Evolutionary conservation across 2,113 vertebrate genomes (phyloP), one percentile per base, ranked within the genome.

Genomic region (Raja brachyura): DNA sequence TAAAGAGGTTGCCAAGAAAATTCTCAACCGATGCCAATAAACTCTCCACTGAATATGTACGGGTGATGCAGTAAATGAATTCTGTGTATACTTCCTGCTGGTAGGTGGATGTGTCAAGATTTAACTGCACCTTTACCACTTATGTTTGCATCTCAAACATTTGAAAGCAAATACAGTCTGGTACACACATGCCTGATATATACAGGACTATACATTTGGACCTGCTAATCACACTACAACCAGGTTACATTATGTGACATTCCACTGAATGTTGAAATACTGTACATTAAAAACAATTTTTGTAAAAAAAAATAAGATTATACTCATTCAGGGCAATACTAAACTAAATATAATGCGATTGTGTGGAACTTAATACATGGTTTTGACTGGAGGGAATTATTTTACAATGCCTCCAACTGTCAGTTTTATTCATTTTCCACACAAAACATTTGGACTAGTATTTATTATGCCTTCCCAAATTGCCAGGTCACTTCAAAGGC

Each of bases 111-210:
- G 61, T 31, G 14, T 90, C 63, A 3, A 33, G 86, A 68, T 61
- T 20, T 66, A 63, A 90, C 63, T 63, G 59, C 28, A 9, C 5
- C 28, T 83, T 22, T 25, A 93, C 5, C 6, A 94, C 25, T 88
- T 83, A 10, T 93, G 94, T 94, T 95, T 94, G 93, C 93, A 94
- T 94, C 95, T 94, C 94, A 93, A 94, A 94, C 88, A 33, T 90
- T 94, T 94, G 93, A 94, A 94, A 93, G 61, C 93, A 94, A 81
- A 79, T 93, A 31, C 4, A 77, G 25, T 93, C 93, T 94, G 94
- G 94, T 94, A 93, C 90, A 94, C 90, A 93, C 78, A 93, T 93
- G n/a, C 0, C 93, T 94, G 86, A 93, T 94, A 90, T 73, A 61
- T 76, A 93, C 54, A 74, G 6, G 18, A 81, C 22, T 6, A 22